Conservation (phyloP, 2,797 vertebrate genomes). For the Gadopsis bispinosus region DNA sequence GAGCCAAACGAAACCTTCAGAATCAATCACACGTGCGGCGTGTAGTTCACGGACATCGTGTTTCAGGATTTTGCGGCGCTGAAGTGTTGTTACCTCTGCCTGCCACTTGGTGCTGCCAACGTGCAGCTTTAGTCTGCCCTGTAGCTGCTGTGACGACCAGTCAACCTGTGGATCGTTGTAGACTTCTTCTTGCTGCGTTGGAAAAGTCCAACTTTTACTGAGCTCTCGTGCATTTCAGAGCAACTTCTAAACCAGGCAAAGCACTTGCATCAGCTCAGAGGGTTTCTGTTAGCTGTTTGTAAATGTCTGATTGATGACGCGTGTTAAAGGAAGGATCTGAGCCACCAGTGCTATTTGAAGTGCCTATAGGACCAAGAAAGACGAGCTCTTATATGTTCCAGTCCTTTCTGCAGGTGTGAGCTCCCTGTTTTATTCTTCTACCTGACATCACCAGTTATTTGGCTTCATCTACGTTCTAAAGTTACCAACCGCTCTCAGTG, state of each 20-base stretch:
- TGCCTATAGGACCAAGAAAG: conserved; percentile 42
- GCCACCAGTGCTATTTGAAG: conserved; percentile 20
- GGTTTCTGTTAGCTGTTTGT: not conserved
- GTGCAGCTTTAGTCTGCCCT: conserved; percentile 16
- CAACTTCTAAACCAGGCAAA: not conserved
- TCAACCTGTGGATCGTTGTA: conserved; percentile 40
- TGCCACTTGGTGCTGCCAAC: conserved; percentile 28
- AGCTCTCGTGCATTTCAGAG: not conserved
- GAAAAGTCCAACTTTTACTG: conserved; percentile 5
- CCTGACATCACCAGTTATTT: not conserved
- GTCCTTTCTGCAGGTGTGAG: conserved; percentile 4
- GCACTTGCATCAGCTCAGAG: not conserved
- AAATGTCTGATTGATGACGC: not conserved
- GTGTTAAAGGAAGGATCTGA: not conserved
- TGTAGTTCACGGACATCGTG: conserved; percentile 11
- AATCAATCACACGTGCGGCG: conserved; percentile 32
- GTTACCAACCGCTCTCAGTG: not conserved
- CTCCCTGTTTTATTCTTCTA: not conserved
- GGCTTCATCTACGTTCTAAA: not conserved
- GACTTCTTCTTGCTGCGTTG: conserved; percentile 40
- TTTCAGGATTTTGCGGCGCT: not conserved
- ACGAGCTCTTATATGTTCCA: not conserved
- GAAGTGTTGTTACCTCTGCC: conserved; percentile 22
- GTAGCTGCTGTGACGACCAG: conserved; percentile 38
- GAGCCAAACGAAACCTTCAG: not conserved